Base-by-base conservation (phyloP, 2,113 vertebrate species). In the Periophthalmodon schlosseri region DNA sequence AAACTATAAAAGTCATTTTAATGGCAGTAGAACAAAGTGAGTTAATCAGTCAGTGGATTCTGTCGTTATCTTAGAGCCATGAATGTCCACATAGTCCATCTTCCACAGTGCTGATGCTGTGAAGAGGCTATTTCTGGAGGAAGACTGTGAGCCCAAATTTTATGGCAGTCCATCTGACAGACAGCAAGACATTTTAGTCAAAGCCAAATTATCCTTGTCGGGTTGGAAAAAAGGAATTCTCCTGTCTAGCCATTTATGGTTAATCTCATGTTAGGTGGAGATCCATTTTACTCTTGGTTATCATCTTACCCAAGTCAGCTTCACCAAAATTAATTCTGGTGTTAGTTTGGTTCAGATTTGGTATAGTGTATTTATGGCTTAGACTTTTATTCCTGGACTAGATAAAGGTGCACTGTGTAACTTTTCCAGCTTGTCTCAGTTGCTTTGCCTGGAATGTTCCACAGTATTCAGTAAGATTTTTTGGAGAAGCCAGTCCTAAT, bases 161-260 rank as follows among this genome's bases (percentile, higher is more conserved):
- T 39, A 65, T 65, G 34, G 63, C 63, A 65, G 34, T 21, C 34
- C 18, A 65, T 44, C 63, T 39, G 63, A 65, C 63, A 39, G 34
- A 44, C 36, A 39, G 10, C 63, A 44, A 65, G 63, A 65, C 63
- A 65, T 44, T 65, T 39, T 39, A 65, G 63, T 65, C 63, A 65
- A 65, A 39, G 34, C 63, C 63, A 65, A 39, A 65, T 65, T 65
- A 65, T 36, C 16, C 33, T 65, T 65, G 33, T 65, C 33, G 10
- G 33, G 18, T n/a, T 36, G 18, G 34, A 39, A n/a, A 39, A 39
- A 65, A 20, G 20, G 13, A 65, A n/a, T 44, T n/a, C 61, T 33
- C 16, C 61, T 15, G 14, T 64, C 15, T 36, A 10, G 23, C 24
- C 24, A 61, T 33, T 61, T 61, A 61, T 61, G 23, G n/a, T 0